Evolutionary conservation across 2,888 invertebrate species (phyloP), one percentile per base, ranked within the genome.

Genomic region (Sycophila texana): DNA sequence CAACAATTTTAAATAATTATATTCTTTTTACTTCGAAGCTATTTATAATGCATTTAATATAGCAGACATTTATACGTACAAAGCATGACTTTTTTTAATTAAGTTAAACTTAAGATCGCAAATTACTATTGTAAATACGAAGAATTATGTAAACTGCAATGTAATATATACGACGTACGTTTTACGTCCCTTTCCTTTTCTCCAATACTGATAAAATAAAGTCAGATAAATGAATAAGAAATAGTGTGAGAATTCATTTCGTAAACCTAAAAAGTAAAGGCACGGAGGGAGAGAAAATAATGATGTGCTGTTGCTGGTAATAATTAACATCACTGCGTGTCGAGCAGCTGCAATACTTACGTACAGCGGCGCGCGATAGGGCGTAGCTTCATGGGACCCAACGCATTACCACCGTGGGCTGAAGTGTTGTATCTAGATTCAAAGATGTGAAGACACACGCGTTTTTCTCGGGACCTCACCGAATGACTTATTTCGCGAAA

Each of bases 161-260:
- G 85, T 88, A 87, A 87, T 84, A 85, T 87, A 79, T 83, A 72
- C 22, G 70, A 72, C 49, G 73, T 77, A 79, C 83, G 81, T 83
- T 82, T 82, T 81, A 78, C 73, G 82, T 81, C 80, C 82, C 39
- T 68, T 18, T 73, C 20, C 72, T 47, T 68, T 18, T 55, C 30
- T 55, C 47, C 51, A 16, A 30, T 58, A 79, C 79, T 74, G 84
- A 81, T 80, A 84, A 86, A 88, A 88, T 86, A 87, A 88, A 86
- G 77, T 61, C 77, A 83, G 82, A 84, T 82, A 77, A 80, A 83
- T 84, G 81, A 83, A 86, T 84, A 86, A 85, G 55, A 77, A 58
- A 71, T 51, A 67, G 86, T 88, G 89, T 89, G 89, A 88, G 89
- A 90, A 89, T 86, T 88, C 79, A 89, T 89, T 90, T 89, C 88